Conservation (phyloP, 1,140 invertebrate genomes). For the Pseudomyrmex gracilis region DNA sequence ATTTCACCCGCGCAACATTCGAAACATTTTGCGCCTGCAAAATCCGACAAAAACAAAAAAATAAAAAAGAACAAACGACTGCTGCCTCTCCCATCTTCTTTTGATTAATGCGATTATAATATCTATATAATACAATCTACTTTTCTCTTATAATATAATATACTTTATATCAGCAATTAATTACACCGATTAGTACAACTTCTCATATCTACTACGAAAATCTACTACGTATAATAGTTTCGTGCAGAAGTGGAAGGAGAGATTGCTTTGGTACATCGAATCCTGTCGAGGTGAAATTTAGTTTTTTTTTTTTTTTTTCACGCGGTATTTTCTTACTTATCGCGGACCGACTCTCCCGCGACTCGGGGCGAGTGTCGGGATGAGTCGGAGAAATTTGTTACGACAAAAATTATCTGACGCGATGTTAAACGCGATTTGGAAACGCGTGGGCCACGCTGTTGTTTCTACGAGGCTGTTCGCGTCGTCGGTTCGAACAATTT, state of each 20-base stretch:
- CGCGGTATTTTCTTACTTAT: conserved; percentile 5
- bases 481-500: conserved; percentile 7
- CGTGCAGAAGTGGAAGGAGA: conserved; percentile 76
- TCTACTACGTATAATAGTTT: conserved; percentile 74
- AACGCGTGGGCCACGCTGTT: conserved; percentile 44
- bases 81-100: conserved; percentile 48
- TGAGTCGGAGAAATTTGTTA: conserved; percentile 20
- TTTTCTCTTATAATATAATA: conserved; percentile 54
- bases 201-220: conserved; percentile 67
- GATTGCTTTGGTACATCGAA: conserved; percentile 75
- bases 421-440: conserved; percentile 59
- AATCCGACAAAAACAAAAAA: conserved; percentile 57
- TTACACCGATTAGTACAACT: conserved; percentile 76
- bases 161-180: conserved; percentile 74
- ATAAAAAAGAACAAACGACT: conserved; percentile 20
- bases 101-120: conserved; percentile 67
- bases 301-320: conserved; percentile 28
- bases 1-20: conserved; percentile 66
- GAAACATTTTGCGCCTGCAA: conserved; percentile 64
- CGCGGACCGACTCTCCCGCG: conserved; percentile 37
- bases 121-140: conserved; percentile 75
- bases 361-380: background rate
- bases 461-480: conserved; percentile 25
- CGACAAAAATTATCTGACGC: conserved; percentile 58
- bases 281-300: conserved; percentile 73